Evolutionary conservation across 2,888 invertebrate genomes (phyloP), one percentile per base, ranked within the genome.

Genomic region (Halocaridina rubra): DNA sequence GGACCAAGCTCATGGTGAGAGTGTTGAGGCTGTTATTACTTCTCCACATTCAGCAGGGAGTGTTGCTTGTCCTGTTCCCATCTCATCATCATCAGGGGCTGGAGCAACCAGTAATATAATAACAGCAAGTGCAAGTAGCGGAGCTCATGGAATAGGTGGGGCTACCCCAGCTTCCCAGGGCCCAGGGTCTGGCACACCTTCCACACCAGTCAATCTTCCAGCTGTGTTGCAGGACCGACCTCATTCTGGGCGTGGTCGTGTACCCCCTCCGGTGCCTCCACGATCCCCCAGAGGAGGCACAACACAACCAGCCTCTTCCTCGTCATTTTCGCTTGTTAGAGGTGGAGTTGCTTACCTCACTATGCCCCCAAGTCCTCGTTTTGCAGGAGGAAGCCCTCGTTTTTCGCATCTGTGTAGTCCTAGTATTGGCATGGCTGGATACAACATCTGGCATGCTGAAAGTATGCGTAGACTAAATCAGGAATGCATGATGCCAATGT

Each of bases 201-300:
- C 84, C 16, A 84, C 84, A 33, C 84, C 84, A 5, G 80, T 88
- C 61, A 88, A 88, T 33, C 85, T 88, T 29, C 88, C 88, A 19
- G 80, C 87, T 5, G 88, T 88, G 53, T 77, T 88, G 76, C 87
- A 87, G 75, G 88, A 88, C 81, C 86, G 88, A 33, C 87, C 84
- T 57, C 80, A 80, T 72, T 82, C 85, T 67, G 74, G 75, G n/a
- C 80, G 86, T 27, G 86, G 84, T 39, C 84, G 88, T 13, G 82
- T 82, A 24, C 88, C 88, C 32, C 88, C 88, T 8, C 88, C 88
- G 16, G 88, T 88, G 39, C 88, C 87, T 39, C 88, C 88, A 4
- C 85, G 88, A 53, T 88, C 88, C n/a, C 88, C 88, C n/a, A 69
- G 88, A 33, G 88, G 85, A 16, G 87, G 87, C 3, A 69, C 80